These are phyloP conservation scores for Epiblema foenella DNA, from an alignment of 2,888 invertebrate genomes.

Conservation along the genomic window DNA sequence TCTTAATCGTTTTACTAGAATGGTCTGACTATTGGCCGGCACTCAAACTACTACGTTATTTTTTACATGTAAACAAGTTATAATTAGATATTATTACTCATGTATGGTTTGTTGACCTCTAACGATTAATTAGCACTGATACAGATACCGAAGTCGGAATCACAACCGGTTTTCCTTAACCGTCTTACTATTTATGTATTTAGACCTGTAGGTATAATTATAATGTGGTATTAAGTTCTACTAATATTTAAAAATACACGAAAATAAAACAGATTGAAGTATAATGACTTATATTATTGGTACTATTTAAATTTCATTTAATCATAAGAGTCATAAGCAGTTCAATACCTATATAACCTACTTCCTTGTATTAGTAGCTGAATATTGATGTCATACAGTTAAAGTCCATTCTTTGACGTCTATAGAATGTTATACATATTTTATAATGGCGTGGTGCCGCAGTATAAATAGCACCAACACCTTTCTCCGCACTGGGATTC, in stretches of 20 bases:
- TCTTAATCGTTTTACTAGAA: not conserved
- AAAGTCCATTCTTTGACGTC: not conserved
- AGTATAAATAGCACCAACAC: too few relatives aligned
- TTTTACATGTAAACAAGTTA: not conserved
- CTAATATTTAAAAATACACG: not conserved
- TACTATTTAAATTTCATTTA: too few relatives aligned
- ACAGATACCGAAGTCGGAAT: not conserved
- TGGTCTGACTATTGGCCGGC: not conserved
- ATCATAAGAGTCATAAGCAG: too few relatives aligned
- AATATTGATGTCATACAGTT: not conserved
- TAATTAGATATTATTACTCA: not conserved
- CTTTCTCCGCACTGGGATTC: too few relatives aligned
- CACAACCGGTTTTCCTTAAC: slow-evolving; percentile 4
- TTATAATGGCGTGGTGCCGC: too few relatives aligned
- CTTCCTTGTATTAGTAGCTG: not conserved
- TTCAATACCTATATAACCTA: not conserved
- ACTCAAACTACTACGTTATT: not conserved
- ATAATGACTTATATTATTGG: not conserved
- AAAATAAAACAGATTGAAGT: not conserved
- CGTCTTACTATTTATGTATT: not conserved
- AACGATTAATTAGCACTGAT: slow-evolving; percentile 18
- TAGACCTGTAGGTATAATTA: not conserved
- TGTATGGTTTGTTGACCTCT: slow-evolving; percentile 3
- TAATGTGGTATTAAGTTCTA: not conserved
- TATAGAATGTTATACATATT: too few relatives aligned